Evolutionary conservation across 2,113 vertebrate species (phyloP), one percentile per base, ranked within the genome.

Genomic region (Daphoenositta chrysoptera): DNA sequence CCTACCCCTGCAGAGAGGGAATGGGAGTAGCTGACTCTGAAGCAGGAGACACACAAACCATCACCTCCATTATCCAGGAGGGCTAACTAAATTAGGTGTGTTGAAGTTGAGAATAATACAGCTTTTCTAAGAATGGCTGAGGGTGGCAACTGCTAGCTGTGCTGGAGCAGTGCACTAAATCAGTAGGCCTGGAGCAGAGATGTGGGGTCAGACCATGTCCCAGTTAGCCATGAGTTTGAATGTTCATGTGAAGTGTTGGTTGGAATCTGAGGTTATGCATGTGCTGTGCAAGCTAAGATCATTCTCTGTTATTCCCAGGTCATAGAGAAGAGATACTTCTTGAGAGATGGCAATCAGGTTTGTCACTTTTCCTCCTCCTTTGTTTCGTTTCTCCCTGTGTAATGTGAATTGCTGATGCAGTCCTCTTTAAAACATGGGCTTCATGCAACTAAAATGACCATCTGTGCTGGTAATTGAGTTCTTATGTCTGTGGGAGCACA

Each of bases 301-400:
- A 45, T 71, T 94, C 21, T 96, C 66, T 97, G 8, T 82, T 83
- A 40, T 89, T 94, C 73, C 47, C 91, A 99, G 99, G 99, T 99
- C 33, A 99, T 99, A 97, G 99, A 99, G 94, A 99, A 99, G 96
- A 99, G 99, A 98, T 99, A 99, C 94, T 99, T 99, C 93, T 98
- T 98, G 90, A 98, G 98, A 98, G 99, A 99, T 78, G 94, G 98
- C 79, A 98, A 97, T 97, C 99, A 99, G 98, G 99, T 99, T 92
- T 93, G 98, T 97, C 18, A 44, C 47, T 83, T 54, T 72, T 92
- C 66, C 30, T 94, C 21, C 15, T 58, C 23, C 57, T 80, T 42
- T 60, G 13, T 54, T 95, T 66, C n/a, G 9, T 88, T 95, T 86
- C 78, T 92, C 37, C 31, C 26, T 35, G 7, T 61, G 33, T 58